Base-by-base conservation (phyloP, 2,797 vertebrate species). In the Siniperca obscura region DNA sequence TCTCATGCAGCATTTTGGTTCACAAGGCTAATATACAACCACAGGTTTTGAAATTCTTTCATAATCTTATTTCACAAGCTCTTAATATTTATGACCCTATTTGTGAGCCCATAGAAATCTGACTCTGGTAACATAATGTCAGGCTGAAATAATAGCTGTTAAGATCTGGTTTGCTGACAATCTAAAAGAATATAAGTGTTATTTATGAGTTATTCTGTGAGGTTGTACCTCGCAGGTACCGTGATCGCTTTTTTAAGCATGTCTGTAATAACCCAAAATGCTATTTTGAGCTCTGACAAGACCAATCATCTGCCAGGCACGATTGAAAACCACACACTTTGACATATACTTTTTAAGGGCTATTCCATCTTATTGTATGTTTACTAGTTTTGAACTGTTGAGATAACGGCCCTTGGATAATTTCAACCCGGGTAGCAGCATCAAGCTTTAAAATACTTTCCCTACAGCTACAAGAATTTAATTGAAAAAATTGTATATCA, bases 341-440 rank as follows among this genome's bases (percentile, higher is more conserved):
- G 61, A 86, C 84, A 70, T 91, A 82, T 87, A 91, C 89, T 85
- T 93, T 94, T 90, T 76, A 96, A 96, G 96, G 96, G 96, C 96
- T 96, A 96, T 91, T 94, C 89, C 90, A 91, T 94, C 85, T 90
- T 94, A 92, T 90, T 92, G 80, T 95, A 93, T 84, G 93, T 95
- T 95, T 93, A 95, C 92, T 88, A 91, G 80, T 85, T 90, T 92
- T 91, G 70, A 93, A 85, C 53, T 61, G 78, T 89, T 87, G 60
- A 91, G 82, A 89, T 83, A 87, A 92, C 38, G 80, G 94, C 94
- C 93, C 95, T 93, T 87, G 82, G 87, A 89, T 93, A 70, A 91
- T 85, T 85, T 92, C 81, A 86, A 87, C 94, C 78, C 72, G 84
- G 86, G 93, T 95, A 95, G 95, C 94, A 95, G 92, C 91, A 90